Conservation (phyloP, 35 echinoderm and acorn worm species). For the Apostichopus californicus region DNA sequence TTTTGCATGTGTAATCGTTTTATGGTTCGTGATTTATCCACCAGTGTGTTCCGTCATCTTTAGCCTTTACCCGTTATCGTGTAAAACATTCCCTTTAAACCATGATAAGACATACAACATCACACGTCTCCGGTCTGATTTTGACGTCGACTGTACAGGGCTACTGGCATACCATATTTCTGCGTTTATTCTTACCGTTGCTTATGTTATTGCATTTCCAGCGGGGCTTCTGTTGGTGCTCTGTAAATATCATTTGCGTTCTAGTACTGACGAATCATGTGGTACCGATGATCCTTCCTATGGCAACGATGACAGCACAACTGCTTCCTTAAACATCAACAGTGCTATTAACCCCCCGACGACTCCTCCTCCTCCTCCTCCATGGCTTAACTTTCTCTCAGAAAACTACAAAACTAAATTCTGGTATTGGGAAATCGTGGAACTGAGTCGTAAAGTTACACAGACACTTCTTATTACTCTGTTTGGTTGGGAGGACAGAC, state of each 20-base stretch:
- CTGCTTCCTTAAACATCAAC: too few species aligned
- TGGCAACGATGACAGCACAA: too few species aligned
- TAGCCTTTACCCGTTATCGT: constrained; percentile 7
- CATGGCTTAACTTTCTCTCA: constrained; percentile 47
- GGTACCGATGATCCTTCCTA: neutral
- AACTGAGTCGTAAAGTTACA: constrained; percentile 35
- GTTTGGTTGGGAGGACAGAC: constrained; percentile 41
- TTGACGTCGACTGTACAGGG: constrained; percentile 21
- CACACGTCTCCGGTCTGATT: constrained; percentile 40
- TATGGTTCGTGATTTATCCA: constrained; percentile 47
- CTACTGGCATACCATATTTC: neutral
- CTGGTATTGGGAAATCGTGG: constrained; percentile 61
- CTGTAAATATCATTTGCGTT: neutral
- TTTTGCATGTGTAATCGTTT: constrained; percentile 27
- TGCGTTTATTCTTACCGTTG: neutral
- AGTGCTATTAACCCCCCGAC: neutral
- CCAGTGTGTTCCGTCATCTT: constrained; percentile 51
- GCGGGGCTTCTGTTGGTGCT: constrained; percentile 2
- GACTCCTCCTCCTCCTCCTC: neutral
- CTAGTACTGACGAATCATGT: neutral
- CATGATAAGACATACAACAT: neutral
- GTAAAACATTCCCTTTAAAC: constrained; percentile 39
- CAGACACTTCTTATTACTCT: constrained; percentile 36
- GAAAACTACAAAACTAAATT: constrained; percentile 58
- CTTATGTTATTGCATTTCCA: constrained; percentile 52